A percentile compares a stretch with the other conserved stretches of the same genome.
phyloP scores from a whole-genome alignment of 2,888 invertebrate genomes.

The Lochmaea capreae region DNA sequence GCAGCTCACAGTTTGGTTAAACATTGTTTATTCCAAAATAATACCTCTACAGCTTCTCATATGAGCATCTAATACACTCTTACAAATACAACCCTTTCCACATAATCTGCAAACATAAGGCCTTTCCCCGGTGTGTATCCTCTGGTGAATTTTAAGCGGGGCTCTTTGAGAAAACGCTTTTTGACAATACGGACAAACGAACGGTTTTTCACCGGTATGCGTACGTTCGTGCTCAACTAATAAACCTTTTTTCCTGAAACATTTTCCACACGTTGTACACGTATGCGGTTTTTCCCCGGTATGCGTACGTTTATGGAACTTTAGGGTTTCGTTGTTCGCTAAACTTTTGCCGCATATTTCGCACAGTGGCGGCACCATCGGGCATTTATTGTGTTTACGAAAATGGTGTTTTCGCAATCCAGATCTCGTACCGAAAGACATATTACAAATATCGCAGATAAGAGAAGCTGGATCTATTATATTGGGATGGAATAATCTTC shows the following conservation, averaged over 20 bases:
- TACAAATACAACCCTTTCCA: slow-evolving; percentile 52
- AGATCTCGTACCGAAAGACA: slow-evolving; percentile 50
- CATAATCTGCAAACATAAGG: slow-evolving; percentile 55
- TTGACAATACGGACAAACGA: slow-evolving; percentile 66
- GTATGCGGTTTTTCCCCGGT: slow-evolving; percentile 56
- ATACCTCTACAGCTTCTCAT: slow-evolving; percentile 49
- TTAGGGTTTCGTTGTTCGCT: slow-evolving; percentile 56
- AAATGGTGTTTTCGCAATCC: slow-evolving; percentile 51
- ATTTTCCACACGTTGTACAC: slow-evolving; percentile 65
- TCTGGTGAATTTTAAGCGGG: slow-evolving; percentile 49
- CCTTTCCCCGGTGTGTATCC: slow-evolving; percentile 61
- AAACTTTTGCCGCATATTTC: slow-evolving; percentile 60
- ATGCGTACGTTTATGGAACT: slow-evolving; percentile 56
- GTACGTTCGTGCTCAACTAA: slow-evolving; percentile 58
- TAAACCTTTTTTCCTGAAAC: slow-evolving; percentile 64
- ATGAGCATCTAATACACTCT: slow-evolving; percentile 51
- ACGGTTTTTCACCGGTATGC: slow-evolving; percentile 60
- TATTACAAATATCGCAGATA: slow-evolving; percentile 46
- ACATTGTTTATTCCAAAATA: slow-evolving; percentile 31
- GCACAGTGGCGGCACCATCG: slow-evolving; percentile 58
- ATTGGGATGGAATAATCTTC: slow-evolving; percentile 48
- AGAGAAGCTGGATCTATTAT: slow-evolving; percentile 30
- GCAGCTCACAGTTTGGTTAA: no score
- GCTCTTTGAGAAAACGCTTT: slow-evolving; percentile 66
- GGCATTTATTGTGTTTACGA: slow-evolving; percentile 49